Evolutionary conservation across 2,113 vertebrate species (phyloP), one percentile per base, ranked within the genome.

Genomic region (Siphamia tubifer): DNA sequence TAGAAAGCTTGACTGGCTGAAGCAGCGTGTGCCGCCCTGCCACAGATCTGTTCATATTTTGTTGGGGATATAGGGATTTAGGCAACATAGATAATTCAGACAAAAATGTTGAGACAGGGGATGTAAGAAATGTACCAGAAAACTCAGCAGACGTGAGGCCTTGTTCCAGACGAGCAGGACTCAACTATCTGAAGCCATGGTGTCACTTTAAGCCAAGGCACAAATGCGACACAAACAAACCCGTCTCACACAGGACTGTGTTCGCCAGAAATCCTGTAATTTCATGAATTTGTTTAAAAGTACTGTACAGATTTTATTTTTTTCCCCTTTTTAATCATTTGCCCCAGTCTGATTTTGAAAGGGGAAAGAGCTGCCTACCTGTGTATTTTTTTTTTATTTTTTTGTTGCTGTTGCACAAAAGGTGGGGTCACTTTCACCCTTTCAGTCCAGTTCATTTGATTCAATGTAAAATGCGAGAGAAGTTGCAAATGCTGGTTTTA

Each of bases 271-370:
- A 93, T 89, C 91, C 92, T 91, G 90, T 93, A n/a, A 91, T 94
- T 93, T 87, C 90, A 94, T 93, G 91, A 94, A 91, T 95, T 92
- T 93, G 92, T 94, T 89, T 92, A 94, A 94, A 93, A 95, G 94
- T 96, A 96, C 94, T 97, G 95, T 95, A 95, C 92, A 94, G 93
- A 91, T 72, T 84, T 93, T 87, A 78, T 77, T 72, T 76, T 47
- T 53, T 76, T 51, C n/a, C n/a, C n/a, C 31, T 87, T 89, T 90
- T 90, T 82, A 91, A 90, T 87, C 77, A 84, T 91, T 94, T 94
- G 89, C 87, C 91, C 89, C 87, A 88, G 85, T 63, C 49, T 81
- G 57, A 82, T 89, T 91, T 87, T 84, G 60, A 77, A 78, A 79
- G 75, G 81, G 75, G 81, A 69, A 39, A 61, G 68, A 42, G 69